Conservation (phyloP, 2,888 invertebrate genomes). For the Busseola fusca region DNA sequence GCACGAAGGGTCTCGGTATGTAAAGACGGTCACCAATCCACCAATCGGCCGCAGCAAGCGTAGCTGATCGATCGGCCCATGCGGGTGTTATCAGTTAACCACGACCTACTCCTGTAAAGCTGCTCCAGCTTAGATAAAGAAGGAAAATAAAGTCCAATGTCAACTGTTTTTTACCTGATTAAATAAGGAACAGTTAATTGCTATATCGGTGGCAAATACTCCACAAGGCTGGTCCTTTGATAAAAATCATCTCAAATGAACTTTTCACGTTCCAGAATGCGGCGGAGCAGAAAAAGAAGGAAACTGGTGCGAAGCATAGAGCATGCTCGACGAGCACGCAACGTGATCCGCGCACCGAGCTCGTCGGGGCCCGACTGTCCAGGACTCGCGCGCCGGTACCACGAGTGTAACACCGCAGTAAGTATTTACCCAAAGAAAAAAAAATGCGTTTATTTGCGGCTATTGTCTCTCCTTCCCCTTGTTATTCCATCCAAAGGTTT, state of each 20-base stretch:
- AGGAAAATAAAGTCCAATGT: not conserved
- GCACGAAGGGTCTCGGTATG: no score
- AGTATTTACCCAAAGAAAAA: conserved; percentile 59
- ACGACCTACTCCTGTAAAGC: not conserved
- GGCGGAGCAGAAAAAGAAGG: conserved; percentile 86
- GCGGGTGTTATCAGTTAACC: no score
- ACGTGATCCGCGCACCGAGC: conserved; percentile 59
- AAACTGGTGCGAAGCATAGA: conserved; percentile 76
- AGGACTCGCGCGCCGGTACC: conserved; percentile 93
- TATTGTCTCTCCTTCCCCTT: no score
- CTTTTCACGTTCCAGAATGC: conserved; percentile 77
- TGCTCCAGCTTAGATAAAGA: not conserved
- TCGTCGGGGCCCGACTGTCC: conserved; percentile 89
- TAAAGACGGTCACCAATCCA: no score
- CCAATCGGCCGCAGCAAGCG: no score
- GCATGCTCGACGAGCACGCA: conserved; percentile 69
- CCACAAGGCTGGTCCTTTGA: not conserved
- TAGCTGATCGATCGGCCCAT: no score
- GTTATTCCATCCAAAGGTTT: no score
- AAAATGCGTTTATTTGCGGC: not conserved
- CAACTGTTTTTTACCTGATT: no score
- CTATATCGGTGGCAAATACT: not conserved
- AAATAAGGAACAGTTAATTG: not conserved
- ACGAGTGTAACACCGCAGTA: conserved; percentile 94
- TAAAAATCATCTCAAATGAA: conserved; percentile 1